Evolutionary conservation across 1,140 invertebrate species (phyloP), one percentile per base, ranked within the genome.

Genomic region (Drosophila dunni): DNA sequence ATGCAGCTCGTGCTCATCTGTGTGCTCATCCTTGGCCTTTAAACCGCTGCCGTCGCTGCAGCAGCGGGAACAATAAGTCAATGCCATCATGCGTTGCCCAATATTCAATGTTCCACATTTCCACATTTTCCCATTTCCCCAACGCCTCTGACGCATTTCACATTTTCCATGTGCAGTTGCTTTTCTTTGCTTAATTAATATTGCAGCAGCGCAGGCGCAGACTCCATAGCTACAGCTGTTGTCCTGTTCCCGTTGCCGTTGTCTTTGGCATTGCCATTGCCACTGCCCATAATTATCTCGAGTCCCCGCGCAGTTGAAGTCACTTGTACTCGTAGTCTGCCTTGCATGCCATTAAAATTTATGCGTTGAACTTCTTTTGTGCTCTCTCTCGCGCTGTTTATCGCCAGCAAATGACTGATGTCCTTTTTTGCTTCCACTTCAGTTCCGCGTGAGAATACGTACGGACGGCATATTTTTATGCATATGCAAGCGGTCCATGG

Each of bases 131-230:
- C 24, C 24, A 29, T 29, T 29, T 29, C 24, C 24, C 24, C 24
- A 29, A 5, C 24, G 24, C 5, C 24, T 29, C 24, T 29, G 3
- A 29, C 24, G 24, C 11, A 20, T 29, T 11, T 20, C 10, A 13
- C 24, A 1, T 50, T 34, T 20, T 34, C 36, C 11, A 11, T 15
- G 46, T 82, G 68, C 62, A 45, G 65, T 45, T 45, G 74, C 24
- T 72, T 79, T 73, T 60, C 64, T 67, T 69, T 69, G 79, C 83
- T 86, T 86, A 88, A 86, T 86, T 86, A 86, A 88, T 86, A 88
- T 88, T 88, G 79, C 76, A 88, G 79, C 69, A 88, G 79, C 72
- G 83, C 83, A 86, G 76, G 71, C 72, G 76, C 50, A 54, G 48
- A 51, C 17, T 50, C 11, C 8, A 34, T 38, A 44, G 1, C 8